Percentiles rank a stretch among this genome's conserved stretches.
Evolutionary conservation across 2,888 invertebrate species (phyloP).

Genomic region (Tricholauxania praeusta): DNA sequence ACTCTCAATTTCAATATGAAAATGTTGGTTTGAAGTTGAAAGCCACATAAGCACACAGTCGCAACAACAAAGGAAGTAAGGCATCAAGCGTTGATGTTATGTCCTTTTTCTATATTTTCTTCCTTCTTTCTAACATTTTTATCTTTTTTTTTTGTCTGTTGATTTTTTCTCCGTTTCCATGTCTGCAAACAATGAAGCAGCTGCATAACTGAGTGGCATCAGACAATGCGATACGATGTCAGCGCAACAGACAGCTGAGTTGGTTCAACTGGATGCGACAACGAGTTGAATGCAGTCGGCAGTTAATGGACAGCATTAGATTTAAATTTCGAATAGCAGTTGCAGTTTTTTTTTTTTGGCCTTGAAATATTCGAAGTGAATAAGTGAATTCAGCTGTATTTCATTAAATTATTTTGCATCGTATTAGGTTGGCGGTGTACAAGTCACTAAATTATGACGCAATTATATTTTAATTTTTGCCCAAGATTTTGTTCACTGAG

Average conservation of each 20-base stretch:
- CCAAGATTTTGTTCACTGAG: slow-evolving; percentile 36
- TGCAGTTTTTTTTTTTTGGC: slow-evolving; percentile 4
- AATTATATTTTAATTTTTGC: slow-evolving; percentile 27
- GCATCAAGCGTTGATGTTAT: background rate
- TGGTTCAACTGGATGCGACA: background rate
- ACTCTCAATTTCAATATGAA: slow-evolving; percentile 32
- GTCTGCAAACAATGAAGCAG: slow-evolving; percentile 35
- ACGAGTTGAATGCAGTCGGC: background rate
- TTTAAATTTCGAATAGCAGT: background rate
- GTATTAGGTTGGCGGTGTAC: too few species aligned
- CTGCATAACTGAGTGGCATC: slow-evolving; percentile 52
- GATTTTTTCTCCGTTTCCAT: slow-evolving; percentile 24
- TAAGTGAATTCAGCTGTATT: too few species aligned
- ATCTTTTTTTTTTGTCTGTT: slow-evolving; percentile 17
- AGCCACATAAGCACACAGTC: slow-evolving; percentile 5
- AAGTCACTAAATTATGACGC: too few species aligned
- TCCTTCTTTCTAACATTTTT: slow-evolving; percentile 17
- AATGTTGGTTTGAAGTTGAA: slow-evolving; percentile 5
- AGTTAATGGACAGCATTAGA: background rate
- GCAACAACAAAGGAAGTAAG: slow-evolving; percentile 11
- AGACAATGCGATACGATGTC: slow-evolving; percentile 58
- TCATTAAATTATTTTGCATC: too few species aligned
- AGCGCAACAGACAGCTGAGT: slow-evolving; percentile 42
- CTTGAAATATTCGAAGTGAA: too few species aligned
- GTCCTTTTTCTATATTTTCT: background rate